A percentile compares a stretch with the other conserved stretches of the same genome.
phyloP scores from a whole-genome alignment of 2,797 vertebrate genomes.

The Jordanella pulchra region DNA sequence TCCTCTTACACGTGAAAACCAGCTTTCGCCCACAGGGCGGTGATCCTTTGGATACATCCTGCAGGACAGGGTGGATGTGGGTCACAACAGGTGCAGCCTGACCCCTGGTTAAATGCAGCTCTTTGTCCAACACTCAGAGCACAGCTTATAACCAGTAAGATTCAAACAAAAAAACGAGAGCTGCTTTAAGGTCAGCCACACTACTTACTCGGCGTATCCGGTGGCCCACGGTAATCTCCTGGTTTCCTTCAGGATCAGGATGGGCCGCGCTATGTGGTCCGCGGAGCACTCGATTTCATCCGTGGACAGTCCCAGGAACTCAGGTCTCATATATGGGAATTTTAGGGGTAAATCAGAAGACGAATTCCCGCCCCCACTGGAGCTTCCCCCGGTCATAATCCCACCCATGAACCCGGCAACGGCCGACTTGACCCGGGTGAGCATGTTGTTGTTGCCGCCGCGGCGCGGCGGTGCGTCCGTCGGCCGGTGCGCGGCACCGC shows the following conservation, averaged over 20 bases:
- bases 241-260: conserved; percentile 92
- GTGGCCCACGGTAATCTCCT: conserved; percentile 92
- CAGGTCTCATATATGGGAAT: conserved; percentile 91
- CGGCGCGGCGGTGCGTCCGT: conserved; percentile 69
- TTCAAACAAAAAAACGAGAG: conserved; percentile 44
- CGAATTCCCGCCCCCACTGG: conserved; percentile 80
- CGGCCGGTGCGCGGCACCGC: conserved; percentile 68
- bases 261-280: conserved; percentile 92
- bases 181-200: conserved; percentile 4
- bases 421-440: conserved; percentile 92
- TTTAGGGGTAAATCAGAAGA: conserved; percentile 87
- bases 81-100: conserved; percentile 70
- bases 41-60: conserved; percentile 20
- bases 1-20: conserved; percentile 36
- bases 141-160: neutral
- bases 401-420: conserved; percentile 96
- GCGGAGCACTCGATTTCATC: conserved; percentile 95
- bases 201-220: conserved; percentile 96
- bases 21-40: conserved; percentile 13
- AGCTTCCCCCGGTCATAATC: conserved; percentile 85
- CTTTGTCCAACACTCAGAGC: neutral
- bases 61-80: conserved; percentile 8
- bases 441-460: conserved; percentile 85
- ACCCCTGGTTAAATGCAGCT: neutral
- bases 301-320: conserved; percentile 89